Evolutionary conservation across 2,113 vertebrate species (phyloP).

Genomic region (Neotoma lepida): DNA sequence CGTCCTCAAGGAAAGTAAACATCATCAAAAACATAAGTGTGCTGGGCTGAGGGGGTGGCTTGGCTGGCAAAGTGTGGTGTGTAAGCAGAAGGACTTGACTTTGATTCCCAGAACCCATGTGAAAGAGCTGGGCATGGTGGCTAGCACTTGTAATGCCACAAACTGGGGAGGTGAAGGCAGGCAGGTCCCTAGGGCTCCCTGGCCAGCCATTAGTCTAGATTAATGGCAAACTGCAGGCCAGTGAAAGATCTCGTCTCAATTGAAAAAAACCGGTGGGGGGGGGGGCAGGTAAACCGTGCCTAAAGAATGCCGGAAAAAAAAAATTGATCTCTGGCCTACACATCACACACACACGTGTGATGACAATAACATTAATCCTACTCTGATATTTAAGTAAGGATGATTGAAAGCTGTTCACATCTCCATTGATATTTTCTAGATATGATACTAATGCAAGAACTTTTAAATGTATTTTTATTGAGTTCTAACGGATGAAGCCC

Average conservation of each 20-base stretch:
- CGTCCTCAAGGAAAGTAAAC: conserved; percentile 27
- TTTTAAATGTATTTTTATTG: background rate
- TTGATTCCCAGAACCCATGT: background rate
- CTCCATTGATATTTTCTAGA: conserved; percentile 15
- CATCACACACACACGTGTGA: background rate
- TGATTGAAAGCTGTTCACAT: background rate
- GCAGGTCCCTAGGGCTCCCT: background rate
- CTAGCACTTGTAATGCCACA: background rate
- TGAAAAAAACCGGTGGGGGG: background rate
- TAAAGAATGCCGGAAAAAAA: background rate
- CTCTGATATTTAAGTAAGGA: conserved; percentile 2
- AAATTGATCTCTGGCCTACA: background rate
- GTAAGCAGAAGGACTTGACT: background rate
- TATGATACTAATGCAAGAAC: background rate
- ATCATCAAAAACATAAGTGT: background rate
- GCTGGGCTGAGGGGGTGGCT: background rate
- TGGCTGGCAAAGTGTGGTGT: background rate
- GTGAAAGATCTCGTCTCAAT: background rate
- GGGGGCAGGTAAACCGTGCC: background rate
- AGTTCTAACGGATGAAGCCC: background rate
- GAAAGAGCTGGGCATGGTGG: background rate
- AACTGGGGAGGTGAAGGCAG: too few species aligned
- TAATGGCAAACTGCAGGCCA: background rate
- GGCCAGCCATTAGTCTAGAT: background rate
- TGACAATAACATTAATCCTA: conserved; percentile 20